A percentile compares a stretch with the other conserved stretches of the same genome.
Conservation (phyloP, 2,888 invertebrate species). For the Sarcophaga subvicina region DNA sequence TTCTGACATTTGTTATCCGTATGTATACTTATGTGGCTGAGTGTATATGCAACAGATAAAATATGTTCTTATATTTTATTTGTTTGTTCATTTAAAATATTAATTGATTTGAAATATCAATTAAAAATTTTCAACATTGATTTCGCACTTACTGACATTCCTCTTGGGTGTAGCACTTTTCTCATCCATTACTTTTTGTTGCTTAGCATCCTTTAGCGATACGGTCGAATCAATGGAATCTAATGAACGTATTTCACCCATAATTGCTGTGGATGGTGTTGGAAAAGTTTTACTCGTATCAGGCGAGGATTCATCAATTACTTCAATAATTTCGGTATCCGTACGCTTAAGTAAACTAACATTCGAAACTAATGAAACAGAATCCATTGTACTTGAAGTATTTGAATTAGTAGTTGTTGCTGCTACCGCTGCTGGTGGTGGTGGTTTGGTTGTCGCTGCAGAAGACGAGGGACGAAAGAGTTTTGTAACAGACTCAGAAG, state of each 20-base stretch:
- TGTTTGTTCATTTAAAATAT: neutral
- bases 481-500: constrained; percentile 81
- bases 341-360: constrained; percentile 77
- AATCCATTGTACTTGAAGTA: constrained; percentile 72
- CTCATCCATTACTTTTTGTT: constrained; percentile 13
- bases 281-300: constrained; percentile 68
- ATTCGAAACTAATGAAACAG: constrained; percentile 79
- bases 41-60: neutral
- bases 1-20: no score
- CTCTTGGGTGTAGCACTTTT: constrained; percentile 51
- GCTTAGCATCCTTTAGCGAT: constrained; percentile 51
- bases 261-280: constrained; percentile 65
- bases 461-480: constrained; percentile 80
- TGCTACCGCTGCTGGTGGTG: constrained; percentile 73
- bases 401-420: constrained; percentile 74
- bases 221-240: constrained; percentile 66
- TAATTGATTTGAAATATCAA: neutral
- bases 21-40: no score
- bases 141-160: constrained; percentile 67
- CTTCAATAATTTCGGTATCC: constrained; percentile 61
- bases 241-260: constrained; percentile 65
- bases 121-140: neutral
- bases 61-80: neutral
- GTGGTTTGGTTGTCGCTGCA: constrained; percentile 72
- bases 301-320: constrained; percentile 65